Percentiles rank a stretch among this genome's conserved stretches.
These are phyloP conservation scores for Atherinosoma microstoma DNA, from an alignment of 2,797 vertebrate genomes.

Conservation along the genomic window DNA sequence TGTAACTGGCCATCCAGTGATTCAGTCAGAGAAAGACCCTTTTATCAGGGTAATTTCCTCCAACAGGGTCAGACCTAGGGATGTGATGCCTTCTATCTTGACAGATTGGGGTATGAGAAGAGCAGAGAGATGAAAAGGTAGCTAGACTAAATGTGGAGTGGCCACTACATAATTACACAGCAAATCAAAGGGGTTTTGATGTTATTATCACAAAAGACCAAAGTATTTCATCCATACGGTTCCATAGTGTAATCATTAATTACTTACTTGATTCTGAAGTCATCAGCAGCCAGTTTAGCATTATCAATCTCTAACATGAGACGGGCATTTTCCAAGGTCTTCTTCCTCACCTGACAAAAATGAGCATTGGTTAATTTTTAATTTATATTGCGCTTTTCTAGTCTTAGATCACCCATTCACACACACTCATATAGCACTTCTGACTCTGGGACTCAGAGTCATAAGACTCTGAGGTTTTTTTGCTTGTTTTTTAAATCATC, in stretches of 20 bases:
- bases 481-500: too few species aligned
- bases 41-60: too few species aligned
- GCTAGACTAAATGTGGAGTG: background rate
- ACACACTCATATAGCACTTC: too few species aligned
- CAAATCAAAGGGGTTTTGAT: too few species aligned
- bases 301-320: slow-evolving; percentile 89
- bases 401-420: too few species aligned
- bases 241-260: slow-evolving; percentile 6
- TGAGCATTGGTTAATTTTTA: slow-evolving; percentile 16
- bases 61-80: too few species aligned
- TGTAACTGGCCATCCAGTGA: too few species aligned
- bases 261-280: slow-evolving; percentile 89
- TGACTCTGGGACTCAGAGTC: too few species aligned
- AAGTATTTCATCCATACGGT: background rate
- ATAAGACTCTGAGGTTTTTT: too few species aligned
- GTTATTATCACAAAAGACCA: background rate
- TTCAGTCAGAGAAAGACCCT: too few species aligned
- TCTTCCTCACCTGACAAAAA: slow-evolving; percentile 83
- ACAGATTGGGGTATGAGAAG: background rate
- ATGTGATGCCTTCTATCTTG: background rate
- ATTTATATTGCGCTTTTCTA: background rate
- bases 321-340: slow-evolving; percentile 85
- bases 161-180: too few species aligned
- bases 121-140: background rate
- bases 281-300: slow-evolving; percentile 87